Percentiles rank a stretch among this genome's conserved stretches.
phyloP scores from a whole-genome alignment of 2,113 vertebrate genomes.

The Sceloporus tristichus region DNA sequence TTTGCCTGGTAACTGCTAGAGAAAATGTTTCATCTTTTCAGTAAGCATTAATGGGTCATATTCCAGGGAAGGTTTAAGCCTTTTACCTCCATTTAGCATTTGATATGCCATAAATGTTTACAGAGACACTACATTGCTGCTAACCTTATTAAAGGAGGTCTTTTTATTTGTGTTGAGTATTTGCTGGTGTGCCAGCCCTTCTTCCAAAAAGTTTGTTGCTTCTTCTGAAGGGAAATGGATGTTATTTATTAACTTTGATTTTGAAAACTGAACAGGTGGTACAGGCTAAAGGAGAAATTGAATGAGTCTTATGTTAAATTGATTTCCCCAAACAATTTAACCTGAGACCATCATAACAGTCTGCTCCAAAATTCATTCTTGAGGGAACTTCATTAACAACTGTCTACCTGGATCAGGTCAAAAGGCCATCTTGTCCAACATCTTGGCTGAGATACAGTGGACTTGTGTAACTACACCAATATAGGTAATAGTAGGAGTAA shows the following conservation, averaged over 20 bases:
- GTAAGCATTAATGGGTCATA: background rate
- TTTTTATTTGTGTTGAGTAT: background rate
- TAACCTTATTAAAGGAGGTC: constrained; percentile 9
- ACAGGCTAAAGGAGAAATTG: background rate
- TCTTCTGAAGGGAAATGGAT: background rate
- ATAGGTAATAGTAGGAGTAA: too few species aligned
- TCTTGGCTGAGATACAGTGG: too few species aligned
- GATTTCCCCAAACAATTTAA: too few species aligned
- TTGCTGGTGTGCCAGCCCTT: background rate
- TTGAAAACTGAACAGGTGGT: background rate
- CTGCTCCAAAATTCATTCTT: background rate
- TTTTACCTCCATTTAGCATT: constrained; percentile 31
- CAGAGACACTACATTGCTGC: background rate
- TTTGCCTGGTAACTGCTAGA: background rate
- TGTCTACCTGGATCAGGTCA: background rate
- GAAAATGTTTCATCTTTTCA: background rate
- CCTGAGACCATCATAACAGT: background rate
- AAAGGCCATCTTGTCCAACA: background rate
- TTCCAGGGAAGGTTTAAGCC: background rate
- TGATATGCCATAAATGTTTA: background rate
- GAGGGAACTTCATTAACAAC: background rate
- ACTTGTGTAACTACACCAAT: too few species aligned
- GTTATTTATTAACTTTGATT: constrained; percentile 48
- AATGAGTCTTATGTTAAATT: background rate
- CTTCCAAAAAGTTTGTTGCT: background rate